Percentiles rank a stretch among this genome's conserved stretches.
Conservation (phyloP, 2,113 vertebrate species). For the Accipiter cooperii region DNA sequence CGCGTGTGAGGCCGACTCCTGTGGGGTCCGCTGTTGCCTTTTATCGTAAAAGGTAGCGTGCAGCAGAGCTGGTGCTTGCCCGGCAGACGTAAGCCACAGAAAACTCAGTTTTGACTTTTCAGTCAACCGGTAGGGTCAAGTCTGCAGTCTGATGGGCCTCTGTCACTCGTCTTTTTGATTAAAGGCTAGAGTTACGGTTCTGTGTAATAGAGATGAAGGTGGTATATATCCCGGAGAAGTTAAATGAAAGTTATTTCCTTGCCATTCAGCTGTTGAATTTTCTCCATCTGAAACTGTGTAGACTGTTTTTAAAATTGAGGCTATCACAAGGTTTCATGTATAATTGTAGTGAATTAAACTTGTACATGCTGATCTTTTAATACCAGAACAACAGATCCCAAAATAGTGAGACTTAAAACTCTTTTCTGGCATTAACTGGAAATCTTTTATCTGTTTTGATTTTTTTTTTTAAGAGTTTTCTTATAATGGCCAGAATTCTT, state of each 20-base stretch:
- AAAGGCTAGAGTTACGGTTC: not conserved
- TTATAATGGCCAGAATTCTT: not conserved
- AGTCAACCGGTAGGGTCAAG: not conserved
- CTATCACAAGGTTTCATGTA: not conserved
- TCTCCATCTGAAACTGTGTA: not conserved
- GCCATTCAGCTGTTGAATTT: not conserved
- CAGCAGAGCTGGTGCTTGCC: not conserved
- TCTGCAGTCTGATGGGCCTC: not conserved
- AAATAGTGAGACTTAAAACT: not conserved
- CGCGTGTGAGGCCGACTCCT: not conserved
- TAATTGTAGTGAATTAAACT: not conserved
- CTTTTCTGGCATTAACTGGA: not conserved
- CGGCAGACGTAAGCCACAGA: not conserved
- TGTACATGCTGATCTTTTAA: not conserved
- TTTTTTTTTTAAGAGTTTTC: not conserved
- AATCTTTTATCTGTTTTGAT: not conserved
- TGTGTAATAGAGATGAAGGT: not conserved
- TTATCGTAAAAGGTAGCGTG: not conserved
- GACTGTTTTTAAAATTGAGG: not conserved
- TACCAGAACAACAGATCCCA: not conserved
- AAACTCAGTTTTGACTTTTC: not conserved
- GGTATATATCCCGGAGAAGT: not conserved
- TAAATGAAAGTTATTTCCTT: not conserved
- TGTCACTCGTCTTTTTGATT: fast-evolving
- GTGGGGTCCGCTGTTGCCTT: not conserved